Evolutionary conservation across 2,888 invertebrate genomes (phyloP), one percentile per base, ranked within the genome.

Genomic region (Lucinisca nassula): DNA sequence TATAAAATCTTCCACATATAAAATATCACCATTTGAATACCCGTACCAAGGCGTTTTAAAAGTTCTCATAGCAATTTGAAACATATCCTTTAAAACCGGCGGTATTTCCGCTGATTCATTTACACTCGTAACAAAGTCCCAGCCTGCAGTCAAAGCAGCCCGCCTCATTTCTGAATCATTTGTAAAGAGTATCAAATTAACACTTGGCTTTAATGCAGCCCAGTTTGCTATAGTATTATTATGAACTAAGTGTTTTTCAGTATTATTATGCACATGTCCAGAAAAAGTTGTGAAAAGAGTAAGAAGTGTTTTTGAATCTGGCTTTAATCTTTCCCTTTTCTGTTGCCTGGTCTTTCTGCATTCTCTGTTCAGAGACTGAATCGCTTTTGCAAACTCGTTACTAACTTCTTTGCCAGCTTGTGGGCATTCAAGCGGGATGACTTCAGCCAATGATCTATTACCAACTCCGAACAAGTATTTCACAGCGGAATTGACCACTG

Each of bases 181-280:
- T 40, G 92, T 84, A 80, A 92, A 93, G 14, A 93, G 38, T 67
- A 93, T 85, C 24, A 91, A 58, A 45, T 90, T 89, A 30, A 90
- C 86, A 35, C 75, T 79, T 8, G 90, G 87, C 67, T 83, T 86
- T 32, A 92, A 88, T 32, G 76, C 70, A 10, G 90, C 88, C 92
- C 92, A 93, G 76, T 93, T 93, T 3, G 61, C 70, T 24, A 92
- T 51, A 8, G 92, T 93, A 45, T 92, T 91, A 24, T 88, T 88
- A 85, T 92, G 91, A 24, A 93, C 89, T 8, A 58, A 38, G 27
- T 82, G 27, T 75, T 91, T 92, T 58, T 90, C 91, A 27, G 72
- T 27, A 73, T 87, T 85, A 1, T 67, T 30, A 74, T 90, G 90
- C 27, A 45, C 40, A 72, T 90, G 90, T 3, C 83, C 80, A 17